phyloP scores from a whole-genome alignment of 2,888 invertebrate species.

The Andrena flavipes region DNA sequence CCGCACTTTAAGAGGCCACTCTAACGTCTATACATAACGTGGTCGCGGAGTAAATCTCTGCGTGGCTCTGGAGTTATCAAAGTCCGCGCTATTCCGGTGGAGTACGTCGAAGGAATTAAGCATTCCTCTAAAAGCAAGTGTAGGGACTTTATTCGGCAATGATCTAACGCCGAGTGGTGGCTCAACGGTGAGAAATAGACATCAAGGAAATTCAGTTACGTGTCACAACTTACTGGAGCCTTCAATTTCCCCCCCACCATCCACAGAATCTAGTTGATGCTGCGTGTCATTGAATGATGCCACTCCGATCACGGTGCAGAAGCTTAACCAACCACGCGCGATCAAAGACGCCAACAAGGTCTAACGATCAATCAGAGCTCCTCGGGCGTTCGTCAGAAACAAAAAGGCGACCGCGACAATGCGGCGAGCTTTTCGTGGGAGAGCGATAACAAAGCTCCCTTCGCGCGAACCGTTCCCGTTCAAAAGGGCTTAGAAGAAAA shows the following conservation, averaged over 20 bases:
- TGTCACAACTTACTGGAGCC: too few relatives aligned
- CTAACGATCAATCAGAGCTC: constrained; percentile 50
- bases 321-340: constrained; percentile 21
- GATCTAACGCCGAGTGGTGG: too few relatives aligned
- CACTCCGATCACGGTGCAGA: neutral
- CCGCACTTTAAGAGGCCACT: constrained; percentile 9
- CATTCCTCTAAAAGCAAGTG: too few relatives aligned
- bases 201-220: too few relatives aligned
- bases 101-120: neutral
- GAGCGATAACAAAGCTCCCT: constrained; percentile 60
- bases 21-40: neutral
- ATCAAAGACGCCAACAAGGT: constrained; percentile 38
- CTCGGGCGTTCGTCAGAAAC: constrained; percentile 36
- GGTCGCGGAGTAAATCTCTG: constrained; percentile 1
- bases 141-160: too few relatives aligned
- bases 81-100: neutral
- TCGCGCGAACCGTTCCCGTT: constrained; percentile 38
- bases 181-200: too few relatives aligned
- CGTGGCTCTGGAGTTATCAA: neutral
- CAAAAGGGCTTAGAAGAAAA: constrained; percentile 47
- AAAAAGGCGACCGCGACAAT: constrained; percentile 57
- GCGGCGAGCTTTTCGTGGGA: constrained; percentile 51
- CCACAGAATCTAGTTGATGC: too few relatives aligned
- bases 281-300: too few relatives aligned
- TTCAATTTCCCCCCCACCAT: too few relatives aligned